Evolutionary conservation across 2,113 vertebrate genomes (phyloP).

Genomic region (human (Homo sapiens)): DNA sequence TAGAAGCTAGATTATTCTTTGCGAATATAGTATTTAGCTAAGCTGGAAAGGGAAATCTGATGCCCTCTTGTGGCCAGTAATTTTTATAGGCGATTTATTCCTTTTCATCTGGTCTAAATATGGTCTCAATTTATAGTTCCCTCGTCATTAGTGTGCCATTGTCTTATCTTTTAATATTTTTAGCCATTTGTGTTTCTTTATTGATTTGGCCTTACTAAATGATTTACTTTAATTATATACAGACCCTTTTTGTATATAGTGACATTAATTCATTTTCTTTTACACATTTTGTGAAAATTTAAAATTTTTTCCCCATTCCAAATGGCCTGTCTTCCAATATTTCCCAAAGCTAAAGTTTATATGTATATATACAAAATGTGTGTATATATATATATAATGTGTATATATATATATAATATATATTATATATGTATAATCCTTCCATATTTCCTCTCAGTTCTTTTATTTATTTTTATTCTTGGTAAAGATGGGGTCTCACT

Average conservation of each 20-base stretch:
- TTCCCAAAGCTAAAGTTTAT: not conserved
- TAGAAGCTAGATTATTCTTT: not conserved
- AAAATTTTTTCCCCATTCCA: not conserved
- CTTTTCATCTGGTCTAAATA: not conserved
- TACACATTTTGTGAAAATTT: not conserved
- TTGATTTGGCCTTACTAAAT: not conserved
- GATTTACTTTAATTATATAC: not conserved
- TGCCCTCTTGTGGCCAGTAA: constrained; percentile 72
- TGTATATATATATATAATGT: too few relatives aligned
- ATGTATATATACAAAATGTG: not conserved
- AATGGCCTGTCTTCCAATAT: not conserved
- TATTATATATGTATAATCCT: not conserved
- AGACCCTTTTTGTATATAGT: not conserved
- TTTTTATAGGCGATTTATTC: not conserved
- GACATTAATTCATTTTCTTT: not conserved
- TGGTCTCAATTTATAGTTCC: not conserved
- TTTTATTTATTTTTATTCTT: too few relatives aligned
- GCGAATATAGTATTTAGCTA: not conserved
- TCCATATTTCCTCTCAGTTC: not conserved
- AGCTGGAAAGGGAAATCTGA: constrained; percentile 25
- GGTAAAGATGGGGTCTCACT: too few relatives aligned
- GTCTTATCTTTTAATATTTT: not conserved
- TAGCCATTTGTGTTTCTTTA: not conserved
- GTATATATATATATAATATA: too few relatives aligned
- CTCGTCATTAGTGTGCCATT: not conserved